Evolutionary conservation across 2,113 vertebrate genomes (phyloP), one percentile per base, ranked within the genome.

Genomic region (Odobenus rosmarus): DNA sequence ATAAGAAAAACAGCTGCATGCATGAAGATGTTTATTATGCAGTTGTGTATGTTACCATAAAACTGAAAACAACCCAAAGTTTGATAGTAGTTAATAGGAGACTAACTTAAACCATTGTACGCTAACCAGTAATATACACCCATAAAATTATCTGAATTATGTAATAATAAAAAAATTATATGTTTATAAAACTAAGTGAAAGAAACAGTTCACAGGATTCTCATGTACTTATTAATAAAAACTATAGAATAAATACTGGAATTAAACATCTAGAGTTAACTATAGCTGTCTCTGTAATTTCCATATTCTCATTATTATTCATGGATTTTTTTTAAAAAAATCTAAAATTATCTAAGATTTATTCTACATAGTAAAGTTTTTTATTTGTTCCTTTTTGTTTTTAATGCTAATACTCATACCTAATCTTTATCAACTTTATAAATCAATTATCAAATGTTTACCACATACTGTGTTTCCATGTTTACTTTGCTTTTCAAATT

Each of bases 401-500:
- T 89, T 77, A 92, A 79, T 87, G 31, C 16, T 76, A 86, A 88
- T 95, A 93, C 23, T 77, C 39, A 86, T 81, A 55, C 6, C 15
- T 67, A 89, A 85, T 82, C 61, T 49, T 86, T 93, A 84, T 51
- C 72, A 88, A n/a, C 61, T 88, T 96, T 84, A 53, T 62, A 77
- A 88, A 91, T 96, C 19, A 2, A 12, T 64, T 95, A 23, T 76
- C 86, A 80, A 81, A 31, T 92, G 18, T 23, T 74, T 46, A 59
- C 14, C 62, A 64, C 31, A 88, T 74, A 59, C 7, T 76, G 24
- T 53, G 94, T 94, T 90, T 76, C 33, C n/a, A 46, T 79, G 9
- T 79, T 87, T 62, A 86, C 24, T 97, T 89, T 96, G 33, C 33
- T 86, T 82, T 81, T 55, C 74, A 90, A 80, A 62, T 90, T 96